Evolutionary conservation across 2,888 invertebrate genomes (phyloP).

Genomic region (Cosmorhoe ocellata): DNA sequence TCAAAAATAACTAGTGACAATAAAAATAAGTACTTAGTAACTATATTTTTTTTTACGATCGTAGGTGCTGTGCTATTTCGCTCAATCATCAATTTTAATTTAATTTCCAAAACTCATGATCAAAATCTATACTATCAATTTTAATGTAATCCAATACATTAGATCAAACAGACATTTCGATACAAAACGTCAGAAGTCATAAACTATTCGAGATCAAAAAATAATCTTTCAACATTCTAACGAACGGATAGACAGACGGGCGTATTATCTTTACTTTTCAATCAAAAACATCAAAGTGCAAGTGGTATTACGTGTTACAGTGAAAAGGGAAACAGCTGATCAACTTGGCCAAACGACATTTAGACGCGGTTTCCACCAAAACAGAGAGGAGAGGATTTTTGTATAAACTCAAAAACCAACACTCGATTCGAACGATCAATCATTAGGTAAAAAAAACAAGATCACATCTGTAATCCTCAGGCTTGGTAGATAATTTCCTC

Average conservation of each 20-base stretch:
- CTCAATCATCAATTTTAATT: not conserved
- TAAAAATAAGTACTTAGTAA: no score
- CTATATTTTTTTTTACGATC: no score
- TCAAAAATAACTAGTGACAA: no score
- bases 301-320: constrained; percentile 5
- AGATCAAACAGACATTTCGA: constrained; percentile 11
- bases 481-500: no score
- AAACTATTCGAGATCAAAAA: constrained; percentile 19
- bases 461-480: no score
- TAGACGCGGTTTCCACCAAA: no score
- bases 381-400: no score
- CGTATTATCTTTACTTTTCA: constrained; percentile 25
- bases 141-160: not conserved
- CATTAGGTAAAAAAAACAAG: no score
- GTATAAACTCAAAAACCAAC: no score
- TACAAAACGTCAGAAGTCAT: constrained; percentile 4
- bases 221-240: constrained; percentile 8
- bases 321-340: constrained; percentile 1
- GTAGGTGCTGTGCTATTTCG: no score
- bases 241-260: constrained; percentile 21
- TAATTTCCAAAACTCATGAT: not conserved
- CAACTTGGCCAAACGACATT: no score
- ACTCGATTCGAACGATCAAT: no score
- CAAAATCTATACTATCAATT: not conserved
- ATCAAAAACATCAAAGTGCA: constrained; percentile 30